A percentile compares a stretch with the other conserved stretches of the same genome.
Conservation (phyloP, 2,113 vertebrate genomes). For the Zosterops pallidus region DNA sequence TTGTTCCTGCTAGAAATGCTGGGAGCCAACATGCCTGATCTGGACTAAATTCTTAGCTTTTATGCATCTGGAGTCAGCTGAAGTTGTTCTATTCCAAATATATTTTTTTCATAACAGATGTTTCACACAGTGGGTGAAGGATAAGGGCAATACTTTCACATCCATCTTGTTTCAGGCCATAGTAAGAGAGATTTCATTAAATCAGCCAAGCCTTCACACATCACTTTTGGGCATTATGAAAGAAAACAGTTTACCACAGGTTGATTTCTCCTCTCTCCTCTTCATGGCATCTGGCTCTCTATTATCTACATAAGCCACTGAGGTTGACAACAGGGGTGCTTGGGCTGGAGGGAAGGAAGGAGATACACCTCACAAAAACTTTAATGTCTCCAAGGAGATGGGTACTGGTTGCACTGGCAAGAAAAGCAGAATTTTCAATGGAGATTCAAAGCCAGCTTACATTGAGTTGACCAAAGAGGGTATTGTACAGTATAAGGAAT, state of each 20-base stretch:
- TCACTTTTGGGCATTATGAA: background rate
- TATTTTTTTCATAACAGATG: background rate
- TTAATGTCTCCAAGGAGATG: background rate
- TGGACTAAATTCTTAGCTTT: background rate
- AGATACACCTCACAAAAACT: background rate
- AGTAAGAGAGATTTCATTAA: background rate
- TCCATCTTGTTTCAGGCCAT: background rate
- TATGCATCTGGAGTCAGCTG: background rate
- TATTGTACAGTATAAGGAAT: background rate
- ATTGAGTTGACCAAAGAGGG: background rate
- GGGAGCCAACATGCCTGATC: background rate
- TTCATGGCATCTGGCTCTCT: background rate
- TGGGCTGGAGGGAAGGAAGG: background rate
- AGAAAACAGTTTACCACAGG: background rate
- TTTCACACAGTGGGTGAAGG: background rate
- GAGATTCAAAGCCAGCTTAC: background rate
- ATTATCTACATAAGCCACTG: background rate
- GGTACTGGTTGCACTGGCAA: background rate
- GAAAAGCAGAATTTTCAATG: background rate
- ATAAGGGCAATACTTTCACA: background rate
- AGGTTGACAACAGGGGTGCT: background rate
- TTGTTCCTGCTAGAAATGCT: background rate
- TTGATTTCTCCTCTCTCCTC: background rate
- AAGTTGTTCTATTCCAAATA: background rate
- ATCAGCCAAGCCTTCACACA: background rate